phyloP scores from a whole-genome alignment of 2,113 vertebrate genomes.

The Semnornis frantzii region DNA sequence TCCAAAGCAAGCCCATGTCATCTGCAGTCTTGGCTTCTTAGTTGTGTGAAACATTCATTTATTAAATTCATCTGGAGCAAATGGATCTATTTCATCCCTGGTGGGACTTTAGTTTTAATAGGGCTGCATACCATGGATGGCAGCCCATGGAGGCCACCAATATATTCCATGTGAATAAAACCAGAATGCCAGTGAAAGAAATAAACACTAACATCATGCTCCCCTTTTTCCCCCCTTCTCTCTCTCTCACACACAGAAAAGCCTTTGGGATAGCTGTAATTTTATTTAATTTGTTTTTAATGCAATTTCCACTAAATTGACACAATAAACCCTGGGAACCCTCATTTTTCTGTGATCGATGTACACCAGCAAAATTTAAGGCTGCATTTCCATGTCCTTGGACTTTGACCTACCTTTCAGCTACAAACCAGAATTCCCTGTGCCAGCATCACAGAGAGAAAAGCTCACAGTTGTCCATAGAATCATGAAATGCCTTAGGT shows the following conservation, averaged over 20 bases:
- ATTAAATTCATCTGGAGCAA: conserved; percentile 43
- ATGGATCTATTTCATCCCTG: neutral
- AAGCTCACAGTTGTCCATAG: neutral
- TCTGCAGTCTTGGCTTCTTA: conserved; percentile 17
- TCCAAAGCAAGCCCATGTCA: conserved; percentile 38
- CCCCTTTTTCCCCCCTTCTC: neutral
- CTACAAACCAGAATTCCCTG: neutral
- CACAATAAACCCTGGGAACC: neutral
- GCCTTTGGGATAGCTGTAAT: neutral
- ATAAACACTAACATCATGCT: neutral
- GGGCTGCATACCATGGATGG: conserved; percentile 3
- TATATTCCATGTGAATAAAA: conserved; percentile 37
- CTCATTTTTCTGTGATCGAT: neutral
- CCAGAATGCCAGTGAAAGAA: neutral
- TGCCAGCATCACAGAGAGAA: neutral
- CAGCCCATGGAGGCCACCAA: neutral
- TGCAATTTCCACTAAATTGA: neutral
- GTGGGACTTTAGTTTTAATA: conserved; percentile 29
- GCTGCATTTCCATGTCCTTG: neutral
- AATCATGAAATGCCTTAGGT: no score
- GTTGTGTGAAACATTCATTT: conserved; percentile 33
- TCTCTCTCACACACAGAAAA: neutral
- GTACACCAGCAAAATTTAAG: neutral
- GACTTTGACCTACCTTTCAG: neutral
- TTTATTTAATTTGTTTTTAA: neutral